Evolutionary conservation across 2,797 vertebrate species (phyloP), one percentile per base, ranked within the genome.

Genomic region (Aldrovandia affinis): DNA sequence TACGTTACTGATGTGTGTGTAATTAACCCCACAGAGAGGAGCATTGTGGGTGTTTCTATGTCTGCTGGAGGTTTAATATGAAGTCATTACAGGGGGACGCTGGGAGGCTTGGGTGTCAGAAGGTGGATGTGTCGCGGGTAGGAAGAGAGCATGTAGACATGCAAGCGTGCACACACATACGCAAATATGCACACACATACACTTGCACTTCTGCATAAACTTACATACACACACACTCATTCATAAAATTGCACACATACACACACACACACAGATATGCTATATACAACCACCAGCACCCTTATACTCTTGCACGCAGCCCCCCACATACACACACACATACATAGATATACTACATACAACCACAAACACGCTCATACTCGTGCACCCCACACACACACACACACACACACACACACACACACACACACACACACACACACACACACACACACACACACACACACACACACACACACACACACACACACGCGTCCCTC

Each of bases 91-190:
- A 28, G 63, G 28, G 25, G 63, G 63, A 28, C 63, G 18, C 55
- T 7, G 28, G 63, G 4, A 1, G n/a, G 25, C 7, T 28, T 28
- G 7, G 28, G 25, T 9, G 25, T 30, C 6, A 10, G 28, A 65
- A 65, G 63, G 18, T 20, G 18, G 55, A 50, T 50, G n/a, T n/a
- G n/a, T n/a, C n/a, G n/a, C n/a, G n/a, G n/a, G n/a, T n/a, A n/a
- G n/a, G n/a, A n/a, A n/a, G n/a, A n/a, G n/a, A n/a, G n/a, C 63
- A 65, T 2, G 22, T 65, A 30, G 14, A 30, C 61, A 65, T 12
- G 2, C 30, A 65, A 50, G 8, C 52, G 89, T 85, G 90, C 90
- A 90, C 85, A 91, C 85, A 86, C 80, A 86, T 50, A 80, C 79
- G 52, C 77, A 81, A 33, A 68, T 89, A 77, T 88, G 83, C 47